Base-by-base conservation (phyloP, 1,140 invertebrate species). In the Agrilus planipennis region DNA sequence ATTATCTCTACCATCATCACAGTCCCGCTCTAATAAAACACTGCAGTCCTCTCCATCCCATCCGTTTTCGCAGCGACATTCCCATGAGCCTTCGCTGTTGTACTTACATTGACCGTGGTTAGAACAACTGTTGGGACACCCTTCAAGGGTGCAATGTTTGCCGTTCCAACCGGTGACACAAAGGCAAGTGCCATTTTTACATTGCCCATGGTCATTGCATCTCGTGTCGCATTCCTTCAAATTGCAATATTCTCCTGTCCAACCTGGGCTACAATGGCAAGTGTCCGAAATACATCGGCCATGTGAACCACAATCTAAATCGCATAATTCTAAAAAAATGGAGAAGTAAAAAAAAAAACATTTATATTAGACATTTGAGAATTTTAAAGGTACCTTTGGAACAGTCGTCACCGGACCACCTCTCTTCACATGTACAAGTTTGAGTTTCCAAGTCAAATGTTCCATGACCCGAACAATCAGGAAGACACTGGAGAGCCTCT, bases 121-220 rank as follows among this genome's bases (percentile, higher is more conserved):
- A 23, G 77, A 84, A 65, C 89, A 93, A 36, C 77, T 76, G 54
- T 77, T 73, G 1, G 90, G 89, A 66, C 94, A 98, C 2, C 91
- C 92, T 64, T 96, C 90, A 60, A 95, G 73, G 4, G 89, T 94
- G 60, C 93, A 97, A 60, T 95, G 91, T 49, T 87, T 81, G 30
- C 93, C 93, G 67, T 95, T 97, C 91, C 92, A 97, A 1, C 93
- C 93, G 31, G 87, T 89, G 4, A 93, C 84, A 64, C 93, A 98
- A n/a, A 92, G 73, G 57, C 94, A 98, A 10, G 88, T 95, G 17
- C 93, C 93, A 62, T 97, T 96, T 65, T 93, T 89, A 67, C 94
- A 98, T 60, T 90, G 87, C 1, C 94, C 94, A 55, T 95, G 91
- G 49, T 89, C 86, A 52, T 88, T 84, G 66, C 93, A 98, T 17